Percentiles rank a stretch among this genome's conserved stretches.
Conservation (phyloP, 2,888 invertebrate species). For the Cryptocheilus praepositus region DNA sequence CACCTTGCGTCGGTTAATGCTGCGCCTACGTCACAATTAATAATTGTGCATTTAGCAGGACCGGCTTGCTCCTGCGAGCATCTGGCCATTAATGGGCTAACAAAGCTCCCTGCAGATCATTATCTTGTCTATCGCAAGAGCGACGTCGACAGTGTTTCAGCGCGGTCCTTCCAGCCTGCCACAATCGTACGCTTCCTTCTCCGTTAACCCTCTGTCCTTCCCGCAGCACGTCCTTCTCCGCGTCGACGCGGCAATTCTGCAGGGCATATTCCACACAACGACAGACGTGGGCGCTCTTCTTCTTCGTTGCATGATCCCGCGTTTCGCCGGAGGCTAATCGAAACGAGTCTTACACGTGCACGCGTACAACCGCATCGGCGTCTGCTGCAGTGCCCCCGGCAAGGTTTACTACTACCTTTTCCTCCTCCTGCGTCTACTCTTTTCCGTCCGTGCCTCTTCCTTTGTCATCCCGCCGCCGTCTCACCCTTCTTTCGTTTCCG, state of each 20-base stretch:
- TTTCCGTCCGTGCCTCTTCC: constrained; percentile 33
- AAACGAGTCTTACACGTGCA: constrained; percentile 30
- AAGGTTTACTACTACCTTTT: constrained; percentile 18
- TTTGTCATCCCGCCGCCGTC: constrained; percentile 19
- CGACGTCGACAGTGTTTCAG: too few species aligned
- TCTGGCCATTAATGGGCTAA: background rate
- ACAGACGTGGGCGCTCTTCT: constrained; percentile 9
- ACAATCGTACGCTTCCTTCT: constrained; percentile 1
- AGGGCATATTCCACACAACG: constrained; percentile 6
- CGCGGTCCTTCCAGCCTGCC: background rate
- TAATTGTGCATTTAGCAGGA: too few species aligned
- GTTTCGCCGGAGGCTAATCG: constrained; percentile 33
- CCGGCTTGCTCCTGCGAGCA: constrained; percentile 9
- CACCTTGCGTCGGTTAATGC: too few species aligned
- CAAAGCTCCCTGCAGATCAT: too few species aligned
- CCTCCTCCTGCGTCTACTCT: constrained; percentile 28
- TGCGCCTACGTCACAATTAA: too few species aligned
- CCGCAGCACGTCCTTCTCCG: background rate
- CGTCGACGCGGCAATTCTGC: background rate
- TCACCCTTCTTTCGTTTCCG: constrained; percentile 2
- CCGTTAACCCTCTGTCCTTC: background rate
- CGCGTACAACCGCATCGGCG: constrained; percentile 21
- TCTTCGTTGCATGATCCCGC: constrained; percentile 21
- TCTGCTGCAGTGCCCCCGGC: constrained; percentile 37
- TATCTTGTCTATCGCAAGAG: too few species aligned